Percentiles rank a stretch among this genome's conserved stretches.
Evolutionary conservation across 2,797 vertebrate genomes (phyloP).

Genomic region (Eidolon dupreanum): DNA sequence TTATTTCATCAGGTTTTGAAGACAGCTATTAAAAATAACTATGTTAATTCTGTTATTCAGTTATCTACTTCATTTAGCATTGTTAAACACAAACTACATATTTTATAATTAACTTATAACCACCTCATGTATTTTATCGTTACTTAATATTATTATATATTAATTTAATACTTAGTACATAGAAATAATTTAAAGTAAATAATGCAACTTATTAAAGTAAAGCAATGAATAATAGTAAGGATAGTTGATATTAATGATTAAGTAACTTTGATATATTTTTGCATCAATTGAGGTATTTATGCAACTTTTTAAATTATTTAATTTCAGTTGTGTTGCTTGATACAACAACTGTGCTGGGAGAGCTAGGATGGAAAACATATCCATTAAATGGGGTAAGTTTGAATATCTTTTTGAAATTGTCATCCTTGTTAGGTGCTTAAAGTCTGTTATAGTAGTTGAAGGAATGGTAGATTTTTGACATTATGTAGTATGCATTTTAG

Average conservation of each 20-base stretch:
- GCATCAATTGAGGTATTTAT: conserved; percentile 54
- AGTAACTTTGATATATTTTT: conserved; percentile 13
- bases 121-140: background rate
- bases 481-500: background rate
- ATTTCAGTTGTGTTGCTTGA: conserved; percentile 95
- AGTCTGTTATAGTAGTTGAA: background rate
- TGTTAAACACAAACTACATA: background rate
- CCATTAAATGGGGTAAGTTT: conserved; percentile 96
- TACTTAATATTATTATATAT: background rate
- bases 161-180: background rate
- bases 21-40: background rate
- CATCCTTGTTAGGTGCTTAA: background rate
- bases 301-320: conserved; percentile 76
- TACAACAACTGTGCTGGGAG: conserved; percentile 94
- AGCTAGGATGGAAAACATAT: conserved; percentile 97
- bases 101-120: background rate
- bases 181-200: background rate
- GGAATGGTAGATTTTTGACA: background rate
- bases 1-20: conserved; percentile 38
- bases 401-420: background rate
- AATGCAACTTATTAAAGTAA: background rate
- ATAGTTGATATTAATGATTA: background rate
- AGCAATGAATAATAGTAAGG: background rate
- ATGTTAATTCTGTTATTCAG: background rate
- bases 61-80: background rate